These are phyloP conservation scores for Rhorus exstirpatorius DNA, from an alignment of 2,888 invertebrate species.

Conservation along the genomic window DNA sequence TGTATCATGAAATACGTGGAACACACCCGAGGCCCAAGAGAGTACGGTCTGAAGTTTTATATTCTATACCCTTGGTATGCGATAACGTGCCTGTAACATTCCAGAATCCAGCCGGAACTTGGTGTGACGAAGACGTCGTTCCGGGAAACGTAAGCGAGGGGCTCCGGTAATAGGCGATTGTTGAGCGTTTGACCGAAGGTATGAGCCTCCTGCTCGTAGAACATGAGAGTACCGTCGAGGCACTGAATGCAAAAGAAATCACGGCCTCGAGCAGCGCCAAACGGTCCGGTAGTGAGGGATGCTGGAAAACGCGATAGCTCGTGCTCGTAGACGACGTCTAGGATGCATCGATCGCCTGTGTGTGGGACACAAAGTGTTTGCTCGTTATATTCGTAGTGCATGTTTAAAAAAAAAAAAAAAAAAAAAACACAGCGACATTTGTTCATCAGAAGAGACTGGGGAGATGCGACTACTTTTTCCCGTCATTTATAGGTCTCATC, in stretches of 20 bases:
- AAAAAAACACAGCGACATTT: background rate
- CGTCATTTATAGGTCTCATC: no score
- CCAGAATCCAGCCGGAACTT: constrained; percentile 93
- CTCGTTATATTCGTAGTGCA: background rate
- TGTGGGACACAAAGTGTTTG: constrained; percentile 30
- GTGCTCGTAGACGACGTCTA: constrained; percentile 93
- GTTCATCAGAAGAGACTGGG: no score
- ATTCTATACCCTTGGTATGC: constrained; percentile 18
- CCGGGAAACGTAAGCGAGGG: constrained; percentile 92
- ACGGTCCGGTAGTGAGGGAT: constrained; percentile 93
- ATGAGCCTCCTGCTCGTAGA: constrained; percentile 97
- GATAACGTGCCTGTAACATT: constrained; percentile 92
- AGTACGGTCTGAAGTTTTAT: constrained; percentile 13
- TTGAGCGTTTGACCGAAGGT: constrained; percentile 94
- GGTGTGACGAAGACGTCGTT: constrained; percentile 95
- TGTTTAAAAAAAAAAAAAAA: background rate
- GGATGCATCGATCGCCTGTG: constrained; percentile 90
- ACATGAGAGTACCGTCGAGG: constrained; percentile 94
- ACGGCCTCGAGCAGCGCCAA: constrained; percentile 93
- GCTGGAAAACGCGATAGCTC: constrained; percentile 92
- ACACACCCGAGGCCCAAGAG: background rate
- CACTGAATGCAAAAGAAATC: constrained; percentile 97
- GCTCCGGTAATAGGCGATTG: constrained; percentile 93
- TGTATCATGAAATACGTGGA: constrained; percentile 51
- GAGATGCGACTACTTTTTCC: no score